Conservation (phyloP, 2,113 vertebrate species). For the Stomatorhinus ivindoensis region DNA sequence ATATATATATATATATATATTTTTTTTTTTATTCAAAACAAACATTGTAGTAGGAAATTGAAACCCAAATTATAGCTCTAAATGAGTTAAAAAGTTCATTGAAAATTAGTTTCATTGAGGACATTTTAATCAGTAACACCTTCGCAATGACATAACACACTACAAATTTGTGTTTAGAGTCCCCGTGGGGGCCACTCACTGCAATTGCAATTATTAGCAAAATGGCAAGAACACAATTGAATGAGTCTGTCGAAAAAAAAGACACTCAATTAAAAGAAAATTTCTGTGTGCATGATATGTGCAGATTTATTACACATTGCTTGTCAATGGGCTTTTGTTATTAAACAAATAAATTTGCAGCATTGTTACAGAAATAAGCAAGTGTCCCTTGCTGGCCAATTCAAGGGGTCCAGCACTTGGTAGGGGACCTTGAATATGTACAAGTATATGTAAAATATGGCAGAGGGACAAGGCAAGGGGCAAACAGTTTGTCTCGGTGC, state of each 20-base stretch:
- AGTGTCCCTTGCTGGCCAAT: not conserved
- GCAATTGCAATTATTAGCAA: not conserved
- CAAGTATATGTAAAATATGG: not conserved
- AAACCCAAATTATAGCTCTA: not conserved
- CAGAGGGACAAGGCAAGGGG: not conserved
- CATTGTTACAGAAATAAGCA: not conserved
- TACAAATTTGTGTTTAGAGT: not conserved
- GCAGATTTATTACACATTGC: not conserved
- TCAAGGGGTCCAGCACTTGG: not conserved
- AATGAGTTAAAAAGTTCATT: not conserved
- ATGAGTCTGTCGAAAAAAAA: not conserved
- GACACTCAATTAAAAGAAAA: not conserved
- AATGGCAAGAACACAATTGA: not conserved
- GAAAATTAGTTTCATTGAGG: not conserved
- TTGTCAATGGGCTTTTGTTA: not conserved
- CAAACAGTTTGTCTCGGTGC: not conserved
- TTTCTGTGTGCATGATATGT: not conserved
- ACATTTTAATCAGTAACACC: not conserved
- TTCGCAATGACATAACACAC: not conserved
- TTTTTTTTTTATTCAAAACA: too few species aligned
- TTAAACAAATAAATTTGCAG: not conserved
- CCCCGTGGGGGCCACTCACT: not conserved
- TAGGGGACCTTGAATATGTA: not conserved
- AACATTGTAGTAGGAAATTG: not conserved
- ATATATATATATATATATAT: too few species aligned